Conservation (phyloP, 2,888 invertebrate genomes). For the Coecobrya sp. region DNA sequence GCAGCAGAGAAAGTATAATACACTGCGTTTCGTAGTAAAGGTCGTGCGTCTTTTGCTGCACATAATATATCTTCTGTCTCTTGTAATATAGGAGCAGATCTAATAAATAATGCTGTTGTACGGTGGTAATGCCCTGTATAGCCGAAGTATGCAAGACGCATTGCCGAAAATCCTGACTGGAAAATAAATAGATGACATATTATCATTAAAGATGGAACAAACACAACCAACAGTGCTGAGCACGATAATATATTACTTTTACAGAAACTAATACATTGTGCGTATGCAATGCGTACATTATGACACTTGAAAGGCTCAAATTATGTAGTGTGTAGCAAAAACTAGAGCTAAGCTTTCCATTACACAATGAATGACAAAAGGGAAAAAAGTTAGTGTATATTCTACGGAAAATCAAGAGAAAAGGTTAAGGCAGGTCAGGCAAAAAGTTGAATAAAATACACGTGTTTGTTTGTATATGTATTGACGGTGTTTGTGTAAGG, state of each 20-base stretch:
- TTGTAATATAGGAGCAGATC: not conserved
- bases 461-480: slow-evolving; percentile 31
- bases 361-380: not conserved
- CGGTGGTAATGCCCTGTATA: not conserved
- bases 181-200: slow-evolving; percentile 79
- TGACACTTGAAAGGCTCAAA: too few relatives aligned
- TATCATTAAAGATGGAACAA: slow-evolving; percentile 73
- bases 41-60: not conserved
- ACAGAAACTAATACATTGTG: not conserved
- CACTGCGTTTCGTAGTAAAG: not conserved
- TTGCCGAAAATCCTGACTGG: slow-evolving; percentile 43
- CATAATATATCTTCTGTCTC: slow-evolving; percentile 20
- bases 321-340: not conserved
- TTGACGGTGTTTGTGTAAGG: slow-evolving; percentile 68
- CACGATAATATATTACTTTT: slow-evolving; percentile 26
- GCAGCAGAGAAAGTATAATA: slow-evolving; percentile 19
- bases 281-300: not conserved
- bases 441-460: slow-evolving; percentile 58
- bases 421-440: slow-evolving; percentile 77
- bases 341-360: not conserved
- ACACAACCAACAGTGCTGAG: slow-evolving; percentile 8
- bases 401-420: slow-evolving; percentile 31
- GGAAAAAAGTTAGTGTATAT: slow-evolving; percentile 25
- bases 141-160: not conserved
- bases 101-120: slow-evolving; percentile 15